phyloP scores from a whole-genome alignment of 1,140 invertebrate genomes.

The Calliphora vicina region DNA sequence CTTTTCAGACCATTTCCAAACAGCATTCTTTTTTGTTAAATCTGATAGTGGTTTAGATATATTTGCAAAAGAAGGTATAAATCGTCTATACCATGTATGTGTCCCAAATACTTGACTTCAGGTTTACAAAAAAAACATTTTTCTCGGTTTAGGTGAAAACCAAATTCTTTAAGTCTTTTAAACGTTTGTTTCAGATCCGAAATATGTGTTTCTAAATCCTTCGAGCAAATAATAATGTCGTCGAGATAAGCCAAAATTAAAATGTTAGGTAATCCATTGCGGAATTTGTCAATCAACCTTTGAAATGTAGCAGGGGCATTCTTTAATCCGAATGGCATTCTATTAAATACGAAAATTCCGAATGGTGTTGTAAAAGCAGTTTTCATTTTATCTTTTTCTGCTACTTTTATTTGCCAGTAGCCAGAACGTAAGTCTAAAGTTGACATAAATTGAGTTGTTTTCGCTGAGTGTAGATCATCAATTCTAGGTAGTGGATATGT shows the following conservation, averaged over 20 bases:
- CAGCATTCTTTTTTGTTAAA: slow-evolving; percentile 52
- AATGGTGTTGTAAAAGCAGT: slow-evolving; percentile 25
- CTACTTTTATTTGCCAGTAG: slow-evolving; percentile 46
- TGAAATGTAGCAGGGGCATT: slow-evolving; percentile 36
- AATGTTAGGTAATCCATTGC: slow-evolving; percentile 34
- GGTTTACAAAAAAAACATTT: slow-evolving; percentile 33
- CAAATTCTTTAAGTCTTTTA: slow-evolving; percentile 17
- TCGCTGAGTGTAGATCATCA: slow-evolving; percentile 59
- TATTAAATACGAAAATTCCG: slow-evolving; percentile 25
- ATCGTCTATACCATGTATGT: slow-evolving; percentile 57
- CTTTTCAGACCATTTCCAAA: slow-evolving; percentile 47
- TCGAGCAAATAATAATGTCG: slow-evolving; percentile 55
- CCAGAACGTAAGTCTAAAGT: slow-evolving; percentile 59
- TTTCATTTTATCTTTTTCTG: slow-evolving; percentile 35
- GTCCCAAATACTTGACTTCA: slow-evolving; percentile 22
- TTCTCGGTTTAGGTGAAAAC: slow-evolving; percentile 19
- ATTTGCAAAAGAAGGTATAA: slow-evolving; percentile 56
- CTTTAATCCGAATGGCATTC: slow-evolving; percentile 37
- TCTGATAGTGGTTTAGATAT: slow-evolving; percentile 57
- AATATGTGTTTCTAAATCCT: slow-evolving; percentile 39
- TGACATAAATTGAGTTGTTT: slow-evolving; percentile 51
- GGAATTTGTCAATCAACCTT: slow-evolving; percentile 21
- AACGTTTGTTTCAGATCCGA: slow-evolving; percentile 40
- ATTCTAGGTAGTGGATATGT: slow-evolving; percentile 64
- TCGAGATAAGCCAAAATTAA: slow-evolving; percentile 54